A percentile compares a stretch with the other conserved stretches of the same genome.
Conservation (phyloP, 2,888 invertebrate species). For the Sminthurinus aureus region DNA sequence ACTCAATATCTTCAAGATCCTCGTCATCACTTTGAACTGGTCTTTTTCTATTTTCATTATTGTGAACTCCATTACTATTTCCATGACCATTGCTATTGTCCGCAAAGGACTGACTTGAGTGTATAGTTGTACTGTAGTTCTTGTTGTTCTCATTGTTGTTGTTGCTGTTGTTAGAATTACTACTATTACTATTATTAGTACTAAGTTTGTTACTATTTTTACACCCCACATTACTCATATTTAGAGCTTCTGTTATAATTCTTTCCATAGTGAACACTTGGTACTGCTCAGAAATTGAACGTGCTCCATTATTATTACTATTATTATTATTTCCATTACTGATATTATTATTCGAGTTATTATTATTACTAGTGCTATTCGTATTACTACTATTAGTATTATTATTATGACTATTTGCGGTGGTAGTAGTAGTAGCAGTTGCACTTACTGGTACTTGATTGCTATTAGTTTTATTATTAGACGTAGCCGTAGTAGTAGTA, state of each 20-base stretch:
- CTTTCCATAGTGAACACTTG: slow-evolving; percentile 59
- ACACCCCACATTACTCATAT: slow-evolving; percentile 58
- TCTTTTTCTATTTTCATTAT: slow-evolving; percentile 15
- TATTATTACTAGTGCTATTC: slow-evolving; percentile 19
- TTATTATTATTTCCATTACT: slow-evolving; percentile 26
- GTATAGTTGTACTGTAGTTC: slow-evolving; percentile 26
- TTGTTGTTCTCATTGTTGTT: slow-evolving; percentile 17
- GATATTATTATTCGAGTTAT: slow-evolving; percentile 28
- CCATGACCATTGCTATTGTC: slow-evolving; percentile 36
- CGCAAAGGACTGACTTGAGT: slow-evolving; percentile 36
- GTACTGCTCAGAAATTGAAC: slow-evolving; percentile 47
- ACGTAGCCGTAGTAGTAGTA: slow-evolving; percentile 10
- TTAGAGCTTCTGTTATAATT: slow-evolving; percentile 58
- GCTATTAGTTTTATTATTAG: neutral
- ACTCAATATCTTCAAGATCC: slow-evolving; percentile 25
- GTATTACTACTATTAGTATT: slow-evolving; percentile 10
- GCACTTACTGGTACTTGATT: slow-evolving; percentile 12
- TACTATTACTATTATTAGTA: slow-evolving; percentile 23
- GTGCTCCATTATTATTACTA: slow-evolving; percentile 21
- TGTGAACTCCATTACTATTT: slow-evolving; percentile 30
- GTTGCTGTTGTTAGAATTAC: slow-evolving; percentile 10
- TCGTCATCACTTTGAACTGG: slow-evolving; percentile 12
- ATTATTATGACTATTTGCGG: slow-evolving; percentile 14
- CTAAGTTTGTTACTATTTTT: slow-evolving; percentile 41
- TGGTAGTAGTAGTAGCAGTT: slow-evolving; percentile 7